Conservation (phyloP, 2,113 vertebrate species). For the Stictonetta naevosa region DNA sequence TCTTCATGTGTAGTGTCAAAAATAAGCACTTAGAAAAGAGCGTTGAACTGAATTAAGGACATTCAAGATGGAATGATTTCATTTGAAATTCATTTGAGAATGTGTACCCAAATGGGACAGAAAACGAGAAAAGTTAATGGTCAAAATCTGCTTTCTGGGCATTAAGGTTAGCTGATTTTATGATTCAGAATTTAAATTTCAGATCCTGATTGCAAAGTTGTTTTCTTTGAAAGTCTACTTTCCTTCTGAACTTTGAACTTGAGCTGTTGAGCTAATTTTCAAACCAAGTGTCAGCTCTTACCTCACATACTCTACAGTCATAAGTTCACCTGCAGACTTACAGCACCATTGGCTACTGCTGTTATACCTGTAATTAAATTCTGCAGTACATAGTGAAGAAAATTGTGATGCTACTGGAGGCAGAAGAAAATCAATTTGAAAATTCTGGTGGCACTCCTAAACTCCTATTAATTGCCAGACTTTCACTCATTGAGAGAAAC, state of each 20-base stretch:
- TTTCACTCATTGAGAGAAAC: neutral
- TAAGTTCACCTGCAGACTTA: neutral
- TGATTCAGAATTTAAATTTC: neutral
- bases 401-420: neutral
- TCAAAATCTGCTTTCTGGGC: conserved; percentile 17
- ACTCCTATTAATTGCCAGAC: neutral
- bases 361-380: neutral
- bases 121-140: conserved; percentile 40
- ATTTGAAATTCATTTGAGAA: conserved; percentile 32
- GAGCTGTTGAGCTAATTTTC: neutral
- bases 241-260: neutral
- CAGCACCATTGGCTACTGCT: neutral
- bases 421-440: neutral
- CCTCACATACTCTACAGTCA: neutral
- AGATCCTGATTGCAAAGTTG: neutral
- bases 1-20: conserved; percentile 58
- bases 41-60: conserved; percentile 34
- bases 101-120: conserved; percentile 18
- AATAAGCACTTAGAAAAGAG: conserved; percentile 40
- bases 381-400: neutral
- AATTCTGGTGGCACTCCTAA: neutral
- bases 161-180: conserved; percentile 1
- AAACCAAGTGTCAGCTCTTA: neutral
- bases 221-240: neutral
- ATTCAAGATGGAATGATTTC: conserved; percentile 17